Conservation (phyloP, 2,888 invertebrate species). For the Nemotelus nigrinus region DNA sequence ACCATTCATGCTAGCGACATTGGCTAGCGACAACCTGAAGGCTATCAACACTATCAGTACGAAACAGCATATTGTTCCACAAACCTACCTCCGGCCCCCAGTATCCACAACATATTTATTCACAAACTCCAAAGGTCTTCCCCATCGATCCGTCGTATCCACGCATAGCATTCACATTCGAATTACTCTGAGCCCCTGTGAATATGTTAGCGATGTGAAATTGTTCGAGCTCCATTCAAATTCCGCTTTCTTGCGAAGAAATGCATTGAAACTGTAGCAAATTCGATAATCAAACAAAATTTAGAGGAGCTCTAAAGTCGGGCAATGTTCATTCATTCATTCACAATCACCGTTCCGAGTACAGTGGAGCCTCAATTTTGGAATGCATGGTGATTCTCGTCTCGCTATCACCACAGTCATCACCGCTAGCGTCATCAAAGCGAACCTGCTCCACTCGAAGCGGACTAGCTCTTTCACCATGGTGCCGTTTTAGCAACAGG, state of each 20-base stretch:
- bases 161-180: conserved; percentile 14
- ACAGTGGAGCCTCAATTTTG: neutral
- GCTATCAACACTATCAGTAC: too few relatives aligned
- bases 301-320: conserved; percentile 1
- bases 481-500: conserved; percentile 41
- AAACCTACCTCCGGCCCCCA: too few relatives aligned
- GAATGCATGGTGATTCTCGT: neutral
- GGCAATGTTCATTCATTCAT: neutral
- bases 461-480: conserved; percentile 38
- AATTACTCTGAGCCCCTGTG: conserved; percentile 15
- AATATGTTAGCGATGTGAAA: conserved; percentile 17
- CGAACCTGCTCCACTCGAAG: conserved; percentile 6
- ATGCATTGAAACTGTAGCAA: neutral
- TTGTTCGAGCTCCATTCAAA: conserved; percentile 37
- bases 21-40: too few relatives aligned
- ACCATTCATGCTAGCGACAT: too few relatives aligned
- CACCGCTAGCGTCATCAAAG: conserved; percentile 7
- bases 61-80: too few relatives aligned
- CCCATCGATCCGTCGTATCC: neutral
- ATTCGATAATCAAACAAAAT: neutral
- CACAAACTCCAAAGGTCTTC: too few relatives aligned
- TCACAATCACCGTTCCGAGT: neutral
- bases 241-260: neutral
- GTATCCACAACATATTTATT: too few relatives aligned
- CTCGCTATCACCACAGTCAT: neutral